phyloP scores from a whole-genome alignment of 2,113 vertebrate genomes.

The Neopipo cinnamomea region DNA sequence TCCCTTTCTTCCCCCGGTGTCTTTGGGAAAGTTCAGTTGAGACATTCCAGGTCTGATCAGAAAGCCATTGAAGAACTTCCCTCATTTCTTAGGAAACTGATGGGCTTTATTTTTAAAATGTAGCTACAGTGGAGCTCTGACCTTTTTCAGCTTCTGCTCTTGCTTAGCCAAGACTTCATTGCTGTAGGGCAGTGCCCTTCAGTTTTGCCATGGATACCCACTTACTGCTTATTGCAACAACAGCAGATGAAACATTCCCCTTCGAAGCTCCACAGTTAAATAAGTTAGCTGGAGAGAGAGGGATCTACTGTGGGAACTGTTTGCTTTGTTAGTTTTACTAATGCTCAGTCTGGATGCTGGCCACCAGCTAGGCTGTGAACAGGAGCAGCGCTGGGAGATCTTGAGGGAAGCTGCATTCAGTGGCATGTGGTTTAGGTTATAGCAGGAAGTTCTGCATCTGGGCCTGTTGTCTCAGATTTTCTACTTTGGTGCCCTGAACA shows the following conservation, averaged over 20 bases:
- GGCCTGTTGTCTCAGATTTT: slow-evolving; percentile 20
- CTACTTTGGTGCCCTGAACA: slow-evolving; percentile 15
- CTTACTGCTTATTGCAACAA: slow-evolving; percentile 1
- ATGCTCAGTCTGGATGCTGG: slow-evolving; percentile 60
- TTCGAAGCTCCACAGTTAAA: slow-evolving; percentile 7
- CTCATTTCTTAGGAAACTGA: not conserved
- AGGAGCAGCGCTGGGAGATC: slow-evolving; percentile 5
- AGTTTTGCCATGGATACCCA: slow-evolving; percentile 40
- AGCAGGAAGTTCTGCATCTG: slow-evolving; percentile 34
- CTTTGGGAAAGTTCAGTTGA: not conserved
- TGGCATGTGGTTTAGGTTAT: slow-evolving; percentile 51
- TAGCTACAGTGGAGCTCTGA: not conserved
- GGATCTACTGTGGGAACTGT: slow-evolving; percentile 62
- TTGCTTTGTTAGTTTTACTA: slow-evolving; percentile 68
- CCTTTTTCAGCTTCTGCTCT: not conserved
- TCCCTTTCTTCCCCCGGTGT: not conserved
- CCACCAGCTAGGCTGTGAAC: slow-evolving; percentile 45
- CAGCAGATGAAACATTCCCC: not conserved
- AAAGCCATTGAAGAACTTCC: not conserved
- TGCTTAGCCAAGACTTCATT: not conserved
- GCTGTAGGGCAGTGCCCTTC: slow-evolving; percentile 26
- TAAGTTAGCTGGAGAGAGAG: slow-evolving; percentile 43
- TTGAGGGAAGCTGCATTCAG: slow-evolving; percentile 16
- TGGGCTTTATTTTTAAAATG: not conserved
- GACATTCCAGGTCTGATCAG: not conserved